Conservation (phyloP, 2,797 vertebrate species). For the Gambelia wislizenii region DNA sequence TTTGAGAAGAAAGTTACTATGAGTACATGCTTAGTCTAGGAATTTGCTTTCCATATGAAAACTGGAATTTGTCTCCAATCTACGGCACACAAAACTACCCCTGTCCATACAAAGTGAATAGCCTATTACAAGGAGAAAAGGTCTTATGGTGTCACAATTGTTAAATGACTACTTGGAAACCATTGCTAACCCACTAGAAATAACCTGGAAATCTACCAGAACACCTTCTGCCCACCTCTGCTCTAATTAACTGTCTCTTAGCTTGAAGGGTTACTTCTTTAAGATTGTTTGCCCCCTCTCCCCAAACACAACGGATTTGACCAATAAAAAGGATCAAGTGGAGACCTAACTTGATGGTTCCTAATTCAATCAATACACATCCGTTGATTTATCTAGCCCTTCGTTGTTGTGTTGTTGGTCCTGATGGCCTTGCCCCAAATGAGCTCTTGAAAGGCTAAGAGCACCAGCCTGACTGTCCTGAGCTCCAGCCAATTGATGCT, state of each 20-base stretch:
- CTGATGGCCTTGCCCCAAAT: no score
- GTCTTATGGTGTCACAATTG: neutral
- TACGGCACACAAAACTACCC: no score
- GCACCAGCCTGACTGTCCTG: no score
- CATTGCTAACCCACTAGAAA: neutral
- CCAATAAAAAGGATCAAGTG: neutral
- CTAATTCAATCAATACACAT: neutral
- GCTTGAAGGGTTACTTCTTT: neutral
- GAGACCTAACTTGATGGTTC: neutral
- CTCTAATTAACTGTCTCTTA: neutral
- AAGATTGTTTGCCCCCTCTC: neutral
- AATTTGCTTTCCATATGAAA: neutral
- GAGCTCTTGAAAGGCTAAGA: no score
- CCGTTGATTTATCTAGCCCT: no score
- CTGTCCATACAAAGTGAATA: no score
- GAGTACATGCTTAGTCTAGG: no score
- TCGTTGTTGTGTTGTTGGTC: no score
- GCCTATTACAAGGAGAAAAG: neutral
- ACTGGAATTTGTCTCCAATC: no score
- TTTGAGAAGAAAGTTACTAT: neutral
- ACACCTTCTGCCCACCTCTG: neutral
- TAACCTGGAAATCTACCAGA: neutral
- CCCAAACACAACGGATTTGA: no score
- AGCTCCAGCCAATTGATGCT: no score
- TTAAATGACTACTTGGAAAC: neutral